A percentile compares a stretch with the other conserved stretches of the same genome.
These are phyloP conservation scores for Argyresthia goedartella DNA, from an alignment of 2,888 invertebrate species.

Conservation along the genomic window DNA sequence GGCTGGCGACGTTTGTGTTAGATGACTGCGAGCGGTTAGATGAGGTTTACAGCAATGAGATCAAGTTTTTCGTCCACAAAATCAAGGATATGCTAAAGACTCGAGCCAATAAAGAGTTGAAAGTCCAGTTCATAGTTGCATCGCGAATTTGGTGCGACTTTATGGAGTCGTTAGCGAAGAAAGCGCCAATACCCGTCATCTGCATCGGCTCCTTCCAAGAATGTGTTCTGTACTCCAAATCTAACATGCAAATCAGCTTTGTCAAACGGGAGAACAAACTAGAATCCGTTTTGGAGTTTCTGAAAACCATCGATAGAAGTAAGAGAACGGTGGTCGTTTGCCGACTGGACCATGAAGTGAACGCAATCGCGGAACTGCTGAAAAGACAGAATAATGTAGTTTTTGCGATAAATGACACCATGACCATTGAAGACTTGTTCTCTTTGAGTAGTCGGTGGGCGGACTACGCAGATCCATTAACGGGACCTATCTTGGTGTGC, in stretches of 20 bases:
- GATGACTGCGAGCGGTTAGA: slow-evolving; percentile 79
- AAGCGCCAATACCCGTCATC: slow-evolving; percentile 72
- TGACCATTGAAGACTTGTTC: slow-evolving; percentile 47
- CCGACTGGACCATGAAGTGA: slow-evolving; percentile 66
- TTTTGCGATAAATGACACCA: slow-evolving; percentile 37
- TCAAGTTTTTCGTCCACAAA: slow-evolving; percentile 48
- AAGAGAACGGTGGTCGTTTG: slow-evolving; percentile 75
- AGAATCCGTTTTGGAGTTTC: slow-evolving; percentile 50
- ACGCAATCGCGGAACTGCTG: slow-evolving; percentile 33
- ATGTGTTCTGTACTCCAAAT: slow-evolving; percentile 78
- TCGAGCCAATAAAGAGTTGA: slow-evolving; percentile 44
- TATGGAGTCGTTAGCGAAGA: slow-evolving; percentile 66
- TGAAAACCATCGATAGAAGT: slow-evolving; percentile 48
- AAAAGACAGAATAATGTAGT: slow-evolving; percentile 25
- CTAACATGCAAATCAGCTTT: slow-evolving; percentile 40
- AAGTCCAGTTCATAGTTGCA: slow-evolving; percentile 71
- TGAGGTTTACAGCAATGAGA: slow-evolving; percentile 57
- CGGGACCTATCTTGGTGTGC: slow-evolving; percentile 72
- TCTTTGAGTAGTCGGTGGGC: slow-evolving; percentile 44
- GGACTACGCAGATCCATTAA: slow-evolving; percentile 42
- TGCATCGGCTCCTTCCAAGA: slow-evolving; percentile 81
- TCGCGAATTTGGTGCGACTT: slow-evolving; percentile 75
- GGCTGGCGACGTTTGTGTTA: slow-evolving; percentile 76
- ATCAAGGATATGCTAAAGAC: slow-evolving; percentile 52
- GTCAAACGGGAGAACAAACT: slow-evolving; percentile 50